Evolutionary conservation across 2,797 vertebrate genomes (phyloP), one percentile per base, ranked within the genome.

Genomic region (Pipistrellus pipistrellus): DNA sequence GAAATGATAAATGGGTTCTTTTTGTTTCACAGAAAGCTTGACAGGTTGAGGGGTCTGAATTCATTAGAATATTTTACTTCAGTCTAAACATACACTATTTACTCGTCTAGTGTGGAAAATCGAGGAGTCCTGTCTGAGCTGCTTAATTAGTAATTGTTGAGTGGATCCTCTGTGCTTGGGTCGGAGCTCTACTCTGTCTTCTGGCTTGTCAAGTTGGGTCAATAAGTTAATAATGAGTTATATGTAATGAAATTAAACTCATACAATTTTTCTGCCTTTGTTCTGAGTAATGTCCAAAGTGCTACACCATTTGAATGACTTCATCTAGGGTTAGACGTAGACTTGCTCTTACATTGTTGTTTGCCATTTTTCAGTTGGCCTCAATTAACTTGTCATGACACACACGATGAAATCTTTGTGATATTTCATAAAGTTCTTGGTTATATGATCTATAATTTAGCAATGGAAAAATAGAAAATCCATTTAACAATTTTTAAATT

Each of bases 161-260:
- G 51, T 59, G 71, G 75, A 55, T 84, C 88, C 30, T 82, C 51
- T 6, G 9, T 12, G 46, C 27, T 73, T 27, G 66, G 87, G 77
- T 62, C 71, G 21, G 62, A 84, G 91, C 27, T 85, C 71, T 73
- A 91, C 76, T 97, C 95, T 92, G 94, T 95, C 92, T 96, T 95
- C 90, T 12, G 46, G 59, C 90, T 96, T 96, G 88, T 96, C 96
- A 96, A 92, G 57, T 68, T 78, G 81, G 83, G 95, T 96, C 97
- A 96, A 38, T 86, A 96, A 96, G 92, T 94, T 95, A 96, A 96
- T 94, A 95, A 96, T 48, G 86, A 97, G 83, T 93, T 91, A 72
- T 69, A 51, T 15, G 96, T 96, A 97, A 96, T 96, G 96, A 97
- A 97, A 97, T 97, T 96, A 96, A 97, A 97, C 95, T 85, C 95